A percentile compares a stretch with the other conserved stretches of the same genome.
Evolutionary conservation across 2,888 invertebrate genomes (phyloP).

Genomic region (Rhagonycha lutea): DNA sequence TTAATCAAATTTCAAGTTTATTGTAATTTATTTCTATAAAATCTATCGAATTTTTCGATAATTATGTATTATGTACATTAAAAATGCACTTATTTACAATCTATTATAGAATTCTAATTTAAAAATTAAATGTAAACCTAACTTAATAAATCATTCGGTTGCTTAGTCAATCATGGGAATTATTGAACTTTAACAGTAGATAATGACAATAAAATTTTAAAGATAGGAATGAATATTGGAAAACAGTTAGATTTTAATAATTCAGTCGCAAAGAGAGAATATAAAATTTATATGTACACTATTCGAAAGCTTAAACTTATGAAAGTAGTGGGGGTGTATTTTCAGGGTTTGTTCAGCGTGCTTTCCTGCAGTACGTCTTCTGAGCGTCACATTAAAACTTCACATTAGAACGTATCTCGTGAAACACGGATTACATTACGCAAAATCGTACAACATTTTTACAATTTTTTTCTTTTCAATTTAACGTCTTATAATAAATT

Average conservation of each 20-base stretch:
- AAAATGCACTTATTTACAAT: not conserved
- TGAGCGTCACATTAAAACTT: conserved; percentile 10
- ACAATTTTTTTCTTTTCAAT: not conserved
- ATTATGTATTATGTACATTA: too few species aligned
- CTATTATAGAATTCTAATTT: not conserved
- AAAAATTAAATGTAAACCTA: not conserved
- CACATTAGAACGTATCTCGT: not conserved
- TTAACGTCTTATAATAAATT: not conserved
- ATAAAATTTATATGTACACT: not conserved
- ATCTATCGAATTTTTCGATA: too few species aligned
- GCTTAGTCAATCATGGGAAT: not conserved
- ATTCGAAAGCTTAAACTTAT: conserved; percentile 2
- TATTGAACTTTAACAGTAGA: conserved; percentile 1
- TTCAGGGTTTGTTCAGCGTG: conserved; percentile 19
- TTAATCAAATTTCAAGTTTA: too few species aligned
- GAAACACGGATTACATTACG: not conserved
- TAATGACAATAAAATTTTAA: not conserved
- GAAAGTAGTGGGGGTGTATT: conserved; percentile 13
- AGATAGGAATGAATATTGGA: not conserved
- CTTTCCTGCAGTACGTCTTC: conserved; percentile 18
- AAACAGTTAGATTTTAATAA: not conserved
- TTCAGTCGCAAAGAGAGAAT: not conserved
- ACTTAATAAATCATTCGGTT: not conserved
- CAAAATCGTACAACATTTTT: not conserved
- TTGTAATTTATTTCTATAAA: too few species aligned